Evolutionary conservation across 1,140 invertebrate genomes (phyloP), one percentile per base, ranked within the genome.

Genomic region (Chelonus insularis): DNA sequence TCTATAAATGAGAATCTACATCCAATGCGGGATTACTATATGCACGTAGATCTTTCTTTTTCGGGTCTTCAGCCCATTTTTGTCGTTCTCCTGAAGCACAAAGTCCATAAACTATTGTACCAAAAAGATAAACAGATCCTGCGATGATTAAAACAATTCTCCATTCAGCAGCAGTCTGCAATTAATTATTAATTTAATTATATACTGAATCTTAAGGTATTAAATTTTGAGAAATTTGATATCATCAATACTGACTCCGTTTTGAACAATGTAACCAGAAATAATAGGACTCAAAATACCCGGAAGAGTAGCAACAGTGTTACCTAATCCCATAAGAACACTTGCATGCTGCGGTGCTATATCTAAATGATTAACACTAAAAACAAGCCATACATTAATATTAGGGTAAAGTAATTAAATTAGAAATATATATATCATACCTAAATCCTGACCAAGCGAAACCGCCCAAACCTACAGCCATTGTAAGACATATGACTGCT

Each of bases 371-470:
- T 95, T 94, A 3, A 94, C 91, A 74, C 90, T 91, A 7, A 3
- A 29, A 29, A 29, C n/a, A n/a, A n/a, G n/a, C n/a, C n/a, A n/a
- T n/a, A n/a, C n/a, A n/a, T n/a, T n/a, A n/a, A n/a, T n/a, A n/a
- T n/a, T n/a, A n/a, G n/a, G n/a, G n/a, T n/a, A n/a, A n/a, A n/a
- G n/a, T n/a, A n/a, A n/a, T n/a, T n/a, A n/a, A n/a, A n/a, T n/a
- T n/a, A n/a, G n/a, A n/a, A n/a, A n/a, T n/a, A n/a, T n/a, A n/a
- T n/a, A n/a, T n/a, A n/a, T 29, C 32, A 66, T 81, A 91, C 90
- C 88, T 89, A 74, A 91, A 95, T 48, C 91, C 94, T 11, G 91
- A 89, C 90, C 91, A 94, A 5, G 93, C 91, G 74, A 95, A 94
- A 1, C 92, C 94, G 21, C 93, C 92, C 8, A 95, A 81, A 0